Conservation (phyloP, 2,797 vertebrate species). For the Diplodus puntazzo region DNA sequence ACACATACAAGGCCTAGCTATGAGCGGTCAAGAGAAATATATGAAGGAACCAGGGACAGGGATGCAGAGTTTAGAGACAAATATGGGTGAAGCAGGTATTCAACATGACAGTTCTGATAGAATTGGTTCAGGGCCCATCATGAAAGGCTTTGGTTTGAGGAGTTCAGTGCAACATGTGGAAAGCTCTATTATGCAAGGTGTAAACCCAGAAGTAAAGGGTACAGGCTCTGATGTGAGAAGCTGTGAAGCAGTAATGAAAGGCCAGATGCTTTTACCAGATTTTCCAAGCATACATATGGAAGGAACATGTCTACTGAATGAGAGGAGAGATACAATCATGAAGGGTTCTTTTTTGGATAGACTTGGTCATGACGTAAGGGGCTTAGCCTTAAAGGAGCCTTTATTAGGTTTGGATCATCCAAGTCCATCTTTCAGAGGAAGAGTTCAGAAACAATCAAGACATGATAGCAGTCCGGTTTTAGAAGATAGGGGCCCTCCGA, state of each 20-base stretch:
- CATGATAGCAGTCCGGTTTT: slow-evolving; percentile 36
- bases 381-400: slow-evolving; percentile 4
- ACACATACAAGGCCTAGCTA: slow-evolving; percentile 27
- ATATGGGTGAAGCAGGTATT: slow-evolving; percentile 4
- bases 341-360: slow-evolving; percentile 18
- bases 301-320: slow-evolving; percentile 21
- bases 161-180: slow-evolving; percentile 9
- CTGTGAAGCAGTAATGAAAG: slow-evolving; percentile 5
- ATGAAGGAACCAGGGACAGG: slow-evolving; percentile 13
- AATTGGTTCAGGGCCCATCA: slow-evolving; percentile 8
- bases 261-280: slow-evolving; percentile 22
- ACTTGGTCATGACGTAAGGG: slow-evolving; percentile 12
- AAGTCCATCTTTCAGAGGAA: slow-evolving; percentile 27
- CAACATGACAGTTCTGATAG: slow-evolving; percentile 13
- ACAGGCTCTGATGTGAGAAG: slow-evolving; percentile 4
- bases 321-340: slow-evolving; percentile 25
- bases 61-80: slow-evolving; percentile 8
- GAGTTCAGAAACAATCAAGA: slow-evolving; percentile 26
- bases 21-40: slow-evolving; percentile 25
- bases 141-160: slow-evolving; percentile 5
- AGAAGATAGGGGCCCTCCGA: slow-evolving; percentile 16
- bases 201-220: slow-evolving; percentile 23
- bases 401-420: slow-evolving; percentile 14
- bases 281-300: slow-evolving; percentile 18
- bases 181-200: slow-evolving; percentile 20